Percentiles rank a stretch among this genome's conserved stretches.
phyloP scores from a whole-genome alignment of 2,113 vertebrate species.

The Columbina picui region DNA sequence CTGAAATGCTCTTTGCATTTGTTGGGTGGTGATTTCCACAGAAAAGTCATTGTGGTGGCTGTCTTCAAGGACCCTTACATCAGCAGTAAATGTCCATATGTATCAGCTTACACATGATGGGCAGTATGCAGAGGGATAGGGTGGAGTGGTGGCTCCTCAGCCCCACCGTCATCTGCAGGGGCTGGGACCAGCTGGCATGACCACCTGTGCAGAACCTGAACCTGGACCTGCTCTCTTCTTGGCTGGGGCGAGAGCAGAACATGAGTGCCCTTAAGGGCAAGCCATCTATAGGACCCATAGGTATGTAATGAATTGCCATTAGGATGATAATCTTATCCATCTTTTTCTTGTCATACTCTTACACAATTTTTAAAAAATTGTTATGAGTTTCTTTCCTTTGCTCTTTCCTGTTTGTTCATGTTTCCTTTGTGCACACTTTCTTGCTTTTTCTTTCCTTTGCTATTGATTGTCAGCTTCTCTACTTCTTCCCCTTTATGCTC shows the following conservation, averaged over 20 bases:
- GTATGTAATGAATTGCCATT: background rate
- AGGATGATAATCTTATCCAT: background rate
- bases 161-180: fast-evolving
- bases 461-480: background rate
- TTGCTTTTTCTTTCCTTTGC: background rate
- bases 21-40: background rate
- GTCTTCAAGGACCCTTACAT: background rate
- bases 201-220: fast-evolving
- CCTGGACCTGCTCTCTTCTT: fast-evolving
- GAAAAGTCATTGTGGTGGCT: background rate
- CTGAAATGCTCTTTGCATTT: background rate
- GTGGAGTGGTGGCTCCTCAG: background rate
- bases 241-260: background rate
- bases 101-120: fast-evolving
- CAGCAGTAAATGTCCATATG: background rate
- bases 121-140: background rate
- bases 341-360: background rate
- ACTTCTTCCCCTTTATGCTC: background rate
- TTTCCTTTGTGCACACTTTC: background rate
- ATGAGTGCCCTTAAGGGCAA: background rate
- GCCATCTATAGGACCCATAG: fast-evolving
- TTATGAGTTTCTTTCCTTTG: background rate
- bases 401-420: fast-evolving
- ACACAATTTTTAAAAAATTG: background rate
- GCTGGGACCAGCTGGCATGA: fast-evolving